Conservation (phyloP, 2,113 vertebrate genomes). For the Picathartes gymnocephalus region DNA sequence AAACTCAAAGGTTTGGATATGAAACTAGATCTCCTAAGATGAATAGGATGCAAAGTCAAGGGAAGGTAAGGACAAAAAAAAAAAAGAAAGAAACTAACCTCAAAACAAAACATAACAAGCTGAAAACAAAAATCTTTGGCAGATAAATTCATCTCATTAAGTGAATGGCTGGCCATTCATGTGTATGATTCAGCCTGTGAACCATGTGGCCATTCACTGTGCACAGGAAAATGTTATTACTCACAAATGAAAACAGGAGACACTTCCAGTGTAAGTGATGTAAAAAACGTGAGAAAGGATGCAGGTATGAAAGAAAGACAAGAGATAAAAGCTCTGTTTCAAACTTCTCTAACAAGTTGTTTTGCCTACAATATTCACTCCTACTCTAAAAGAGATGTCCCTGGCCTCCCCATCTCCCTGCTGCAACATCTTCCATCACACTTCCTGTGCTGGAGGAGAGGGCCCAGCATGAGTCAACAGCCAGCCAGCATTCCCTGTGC, state of each 20-base stretch:
- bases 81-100: background rate
- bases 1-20: background rate
- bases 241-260: background rate
- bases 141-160: background rate
- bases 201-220: background rate
- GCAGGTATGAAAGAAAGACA: background rate
- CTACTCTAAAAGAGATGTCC: background rate
- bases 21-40: background rate
- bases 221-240: background rate
- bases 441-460: background rate
- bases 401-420: background rate
- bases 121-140: background rate
- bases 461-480: background rate
- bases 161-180: background rate
- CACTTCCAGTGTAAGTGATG: background rate
- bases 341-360: background rate
- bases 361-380: background rate
- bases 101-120: background rate
- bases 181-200: background rate
- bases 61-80: background rate
- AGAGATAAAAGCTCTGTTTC: background rate
- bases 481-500: background rate
- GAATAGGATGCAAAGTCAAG: background rate
- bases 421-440: rapidly evolving
- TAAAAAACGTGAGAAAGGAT: background rate